Percentiles rank a stretch among this genome's conserved stretches.
Conservation (phyloP, 2,113 vertebrate species). For the Misgurnus mizolepis region DNA sequence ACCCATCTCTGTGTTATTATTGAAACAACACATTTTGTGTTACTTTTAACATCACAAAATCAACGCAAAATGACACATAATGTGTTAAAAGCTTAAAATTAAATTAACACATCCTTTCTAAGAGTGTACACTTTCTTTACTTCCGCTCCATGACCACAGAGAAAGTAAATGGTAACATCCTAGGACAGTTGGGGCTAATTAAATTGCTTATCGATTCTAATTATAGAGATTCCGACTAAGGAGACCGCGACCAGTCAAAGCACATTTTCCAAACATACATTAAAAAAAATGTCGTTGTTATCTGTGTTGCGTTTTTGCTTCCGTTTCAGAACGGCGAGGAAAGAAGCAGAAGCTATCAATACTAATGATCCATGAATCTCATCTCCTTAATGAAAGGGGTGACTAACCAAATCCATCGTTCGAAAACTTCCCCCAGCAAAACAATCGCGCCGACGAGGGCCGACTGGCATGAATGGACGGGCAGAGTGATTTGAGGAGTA, state of each 20-base stretch:
- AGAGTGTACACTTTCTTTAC: neutral
- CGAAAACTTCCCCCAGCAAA: slow-evolving; percentile 39
- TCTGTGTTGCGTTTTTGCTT: slow-evolving; percentile 7
- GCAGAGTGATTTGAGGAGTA: slow-evolving; percentile 2
- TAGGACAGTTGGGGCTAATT: slow-evolving; percentile 41
- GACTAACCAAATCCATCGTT: slow-evolving; percentile 43
- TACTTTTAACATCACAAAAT: too few relatives aligned
- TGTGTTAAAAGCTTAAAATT: too few relatives aligned
- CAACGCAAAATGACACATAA: too few relatives aligned
- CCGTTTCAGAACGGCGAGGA: slow-evolving; percentile 40
- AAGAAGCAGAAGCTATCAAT: slow-evolving; percentile 64
- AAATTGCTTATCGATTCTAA: slow-evolving; percentile 49
- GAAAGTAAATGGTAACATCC: slow-evolving; percentile 22
- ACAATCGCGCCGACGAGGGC: slow-evolving; percentile 40
- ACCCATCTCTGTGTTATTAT: too few relatives aligned
- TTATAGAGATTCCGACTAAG: slow-evolving; percentile 46
- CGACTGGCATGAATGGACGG: neutral
- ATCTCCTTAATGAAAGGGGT: slow-evolving; percentile 60
- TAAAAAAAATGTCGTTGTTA: slow-evolving; percentile 43
- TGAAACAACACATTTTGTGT: too few relatives aligned
- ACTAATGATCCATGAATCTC: slow-evolving; percentile 63
- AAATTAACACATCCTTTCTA: too few relatives aligned
- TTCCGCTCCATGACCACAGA: neutral
- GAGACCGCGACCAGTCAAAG: slow-evolving; percentile 36
- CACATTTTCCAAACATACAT: slow-evolving; percentile 42